Conservation (phyloP, 2,888 invertebrate species). For the Aporophyla lueneburgensis region DNA sequence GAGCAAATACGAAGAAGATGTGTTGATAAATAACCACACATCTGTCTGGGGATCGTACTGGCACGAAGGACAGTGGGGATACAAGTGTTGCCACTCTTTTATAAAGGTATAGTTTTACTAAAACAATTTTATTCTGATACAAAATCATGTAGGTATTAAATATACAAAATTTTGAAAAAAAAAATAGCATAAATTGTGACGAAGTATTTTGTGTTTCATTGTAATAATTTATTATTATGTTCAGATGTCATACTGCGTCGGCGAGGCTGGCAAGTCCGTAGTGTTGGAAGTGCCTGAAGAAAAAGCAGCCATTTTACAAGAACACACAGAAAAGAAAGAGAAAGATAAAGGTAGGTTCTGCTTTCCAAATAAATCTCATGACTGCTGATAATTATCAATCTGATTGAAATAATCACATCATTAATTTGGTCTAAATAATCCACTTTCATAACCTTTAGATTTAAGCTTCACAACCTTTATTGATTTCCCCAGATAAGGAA, state of each 20-base stretch:
- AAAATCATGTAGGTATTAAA: not conserved
- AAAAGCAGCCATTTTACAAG: conserved; percentile 56
- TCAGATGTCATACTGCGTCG: conserved; percentile 96
- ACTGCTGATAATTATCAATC: not conserved
- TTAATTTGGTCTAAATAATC: too few species aligned
- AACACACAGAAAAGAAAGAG: conserved; percentile 70
- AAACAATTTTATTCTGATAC: not conserved
- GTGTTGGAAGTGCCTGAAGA: conserved; percentile 79
- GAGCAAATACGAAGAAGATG: conserved; percentile 98
- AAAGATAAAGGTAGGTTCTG: conserved; percentile 72
- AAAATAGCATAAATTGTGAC: not conserved
- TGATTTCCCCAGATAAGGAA: conserved; percentile 64
- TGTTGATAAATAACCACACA: conserved; percentile 97
- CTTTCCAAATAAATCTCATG: not conserved
- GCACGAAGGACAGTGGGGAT: conserved; percentile 98
- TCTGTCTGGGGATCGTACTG: conserved; percentile 99
- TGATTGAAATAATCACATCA: not conserved
- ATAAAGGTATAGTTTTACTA: conserved; percentile 91
- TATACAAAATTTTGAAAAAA: not conserved
- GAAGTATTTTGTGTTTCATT: not conserved
- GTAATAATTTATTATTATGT: conserved; percentile 24
- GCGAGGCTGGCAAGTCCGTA: conserved; percentile 91
- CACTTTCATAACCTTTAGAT: too few species aligned
- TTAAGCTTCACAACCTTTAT: not conserved
- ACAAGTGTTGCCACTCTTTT: conserved; percentile 98